Percentiles rank a stretch among this genome's conserved stretches.
phyloP scores from a whole-genome alignment of 2,113 vertebrate genomes.

The Cacatua alba region DNA sequence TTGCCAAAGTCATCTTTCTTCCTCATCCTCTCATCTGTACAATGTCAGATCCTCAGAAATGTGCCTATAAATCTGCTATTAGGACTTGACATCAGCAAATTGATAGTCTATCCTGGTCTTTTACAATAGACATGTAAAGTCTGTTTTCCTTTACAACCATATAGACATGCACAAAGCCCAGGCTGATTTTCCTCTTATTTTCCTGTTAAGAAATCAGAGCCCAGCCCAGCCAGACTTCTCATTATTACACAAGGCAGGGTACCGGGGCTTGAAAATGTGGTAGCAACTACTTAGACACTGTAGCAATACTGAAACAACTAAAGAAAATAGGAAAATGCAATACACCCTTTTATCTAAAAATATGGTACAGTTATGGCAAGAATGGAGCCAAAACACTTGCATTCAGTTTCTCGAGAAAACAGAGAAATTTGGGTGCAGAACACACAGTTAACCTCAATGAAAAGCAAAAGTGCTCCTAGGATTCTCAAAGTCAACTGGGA shows the following conservation, averaged over 20 bases:
- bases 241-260: no score
- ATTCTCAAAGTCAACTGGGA: not conserved
- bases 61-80: not conserved
- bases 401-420: not conserved
- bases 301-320: not conserved
- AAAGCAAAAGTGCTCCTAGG: not conserved
- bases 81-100: not conserved
- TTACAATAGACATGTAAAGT: not conserved
- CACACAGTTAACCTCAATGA: not conserved
- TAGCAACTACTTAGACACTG: no score
- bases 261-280: no score
- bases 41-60: not conserved
- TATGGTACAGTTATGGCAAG: not conserved
- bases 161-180: not conserved
- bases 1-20: not conserved
- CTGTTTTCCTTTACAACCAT: not conserved
- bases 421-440: not conserved
- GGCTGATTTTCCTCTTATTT: not conserved
- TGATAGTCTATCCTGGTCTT: not conserved
- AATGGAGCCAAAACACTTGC: not conserved
- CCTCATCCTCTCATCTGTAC: not conserved
- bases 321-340: accelerated
- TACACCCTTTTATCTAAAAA: not conserved
- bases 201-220: not conserved
- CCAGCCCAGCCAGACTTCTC: not conserved